Evolutionary conservation across 2,888 invertebrate genomes (phyloP).

Genomic region (Timandra comae): DNA sequence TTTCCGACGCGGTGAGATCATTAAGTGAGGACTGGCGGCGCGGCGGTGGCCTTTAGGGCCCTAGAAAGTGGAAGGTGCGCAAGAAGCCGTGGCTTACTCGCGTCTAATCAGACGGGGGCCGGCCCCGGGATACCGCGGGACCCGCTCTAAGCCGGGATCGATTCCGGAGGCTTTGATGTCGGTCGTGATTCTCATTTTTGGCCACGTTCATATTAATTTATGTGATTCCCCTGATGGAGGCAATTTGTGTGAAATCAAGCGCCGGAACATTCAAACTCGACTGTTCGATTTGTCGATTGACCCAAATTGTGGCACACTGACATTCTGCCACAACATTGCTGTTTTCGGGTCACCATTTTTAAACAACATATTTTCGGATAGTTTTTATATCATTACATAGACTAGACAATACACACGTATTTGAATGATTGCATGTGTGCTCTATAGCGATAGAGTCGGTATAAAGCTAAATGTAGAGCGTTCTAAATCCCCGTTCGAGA

Average conservation of each 20-base stretch:
- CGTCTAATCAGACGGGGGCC: slow-evolving; percentile 33
- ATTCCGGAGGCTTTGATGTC: slow-evolving; percentile 15
- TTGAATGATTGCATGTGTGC: too few relatives aligned
- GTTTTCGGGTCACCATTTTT: slow-evolving; percentile 9
- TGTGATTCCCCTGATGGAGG: slow-evolving; percentile 18
- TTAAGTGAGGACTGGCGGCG: slow-evolving; percentile 29
- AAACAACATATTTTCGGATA: too few relatives aligned
- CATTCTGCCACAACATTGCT: slow-evolving; percentile 11
- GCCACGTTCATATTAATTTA: slow-evolving; percentile 19
- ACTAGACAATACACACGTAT: too few relatives aligned
- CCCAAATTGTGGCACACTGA: slow-evolving; percentile 11
- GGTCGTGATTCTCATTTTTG: slow-evolving; percentile 21
- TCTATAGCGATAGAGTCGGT: too few relatives aligned
- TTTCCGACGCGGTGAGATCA: slow-evolving; percentile 34
- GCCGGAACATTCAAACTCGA: slow-evolving; percentile 6
- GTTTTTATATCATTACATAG: too few relatives aligned
- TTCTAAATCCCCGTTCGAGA: too few relatives aligned
- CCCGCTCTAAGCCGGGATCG: slow-evolving; percentile 19
- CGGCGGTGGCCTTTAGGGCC: slow-evolving; percentile 16
- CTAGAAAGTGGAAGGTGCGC: slow-evolving; percentile 28
- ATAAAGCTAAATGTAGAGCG: too few relatives aligned
- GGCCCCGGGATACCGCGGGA: slow-evolving; percentile 24
- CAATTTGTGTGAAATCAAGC: slow-evolving; percentile 20
- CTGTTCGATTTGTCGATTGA: slow-evolving; percentile 11
- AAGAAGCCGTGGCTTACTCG: slow-evolving; percentile 16